Base-by-base conservation (phyloP, 2,888 invertebrate species). In the Arctia plantaginis region DNA sequence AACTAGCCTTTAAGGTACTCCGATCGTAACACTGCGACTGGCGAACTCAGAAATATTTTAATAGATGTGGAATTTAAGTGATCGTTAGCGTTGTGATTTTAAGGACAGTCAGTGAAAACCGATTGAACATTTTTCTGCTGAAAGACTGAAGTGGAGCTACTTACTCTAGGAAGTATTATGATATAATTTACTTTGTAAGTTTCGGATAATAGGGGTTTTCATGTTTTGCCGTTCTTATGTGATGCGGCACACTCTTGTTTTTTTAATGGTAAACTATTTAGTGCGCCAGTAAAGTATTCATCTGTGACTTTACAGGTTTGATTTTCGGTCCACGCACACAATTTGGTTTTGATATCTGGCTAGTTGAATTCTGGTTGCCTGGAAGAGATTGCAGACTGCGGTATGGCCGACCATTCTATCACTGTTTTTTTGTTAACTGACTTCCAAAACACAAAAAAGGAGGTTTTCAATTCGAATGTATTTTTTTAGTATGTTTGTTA, bases 21-120 rank as follows among this genome's bases (percentile, higher is more conserved):
- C 41, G n/a, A 30, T 27, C 18, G 20, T 59, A 7, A 30, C 30
- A 30, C 47, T 47, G 30, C 27, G 27, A 39, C 8, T 41, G 69
- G 27, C 62, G 70, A 44, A 30, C 30, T 23, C 30, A 41, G 33
- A 30, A 64, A 44, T 41, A 30, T 39, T 30, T 10, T 64, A 30
- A 41, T 70, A 64, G 69, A 70, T 44, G 33, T 70, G 69, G 41
- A 62, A 70, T 70, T 20, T 70, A 62, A 64, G 33, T 64, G 70
- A 30, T 59, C 44, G 62, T 62, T 55, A 55, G 27, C n/a, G 23
- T 8, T 41, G 44, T 64, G 30, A 44, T 64, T 70, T 64, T 33
- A 64, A 10, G 30, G 23, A 41, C 44, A 62, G 41, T 27, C 33
- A 44, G 62, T 30, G 64, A 7, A 33, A 62, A 41, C 70, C 10